Base-by-base conservation (phyloP, 2,888 invertebrate species). In the Eupsilia transversa region DNA sequence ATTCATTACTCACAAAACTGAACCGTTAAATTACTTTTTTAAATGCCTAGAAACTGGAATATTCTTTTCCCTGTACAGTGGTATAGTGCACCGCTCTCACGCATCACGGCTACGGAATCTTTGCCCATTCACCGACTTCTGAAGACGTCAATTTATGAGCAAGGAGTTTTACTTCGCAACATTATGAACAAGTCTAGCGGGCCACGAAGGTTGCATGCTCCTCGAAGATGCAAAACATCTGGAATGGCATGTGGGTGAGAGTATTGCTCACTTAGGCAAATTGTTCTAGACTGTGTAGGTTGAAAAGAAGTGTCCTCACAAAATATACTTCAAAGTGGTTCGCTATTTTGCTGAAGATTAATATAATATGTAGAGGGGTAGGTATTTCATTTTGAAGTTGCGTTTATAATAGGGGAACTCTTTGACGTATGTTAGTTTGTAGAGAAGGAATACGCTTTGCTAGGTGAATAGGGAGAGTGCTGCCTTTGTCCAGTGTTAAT, bases 91-190 rank as follows among this genome's bases (percentile, higher is more conserved):
- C 35, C 49, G 33, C 66, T 70, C 69, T 56, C 57, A 76, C 72
- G 81, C 72, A 76, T 72, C 60, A 41, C 33, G 54, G 59, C 64
- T 52, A 57, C 30, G 27, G 56, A 67, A 56, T 73, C 46, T 52
- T 27, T 65, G 72, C 60, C 61, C 69, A 68, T 74, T 75, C 54
- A 41, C 59, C 54, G 49, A 70, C 70, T 80, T 74, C 57, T 69
- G 43, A 84, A 74, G 71, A 79, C 76, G 74, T 82, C 82, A 80
- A 82, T 87, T 80, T 87, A 86, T 73, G 83, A 72, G 74, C 65
- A n/a, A 56, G n/a, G 64, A 85, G 77, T 83, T 83, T 82, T 83
- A 79, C 79, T 83, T 80, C 72, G 72, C 79, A 76, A 76, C 82
- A 77, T 85, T 80, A 87, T 81, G 78, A 85, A 77, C 56, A 78